These are phyloP conservation scores for Ceratina australensis DNA, from an alignment of 1,140 invertebrate species.

Conservation along the genomic window DNA sequence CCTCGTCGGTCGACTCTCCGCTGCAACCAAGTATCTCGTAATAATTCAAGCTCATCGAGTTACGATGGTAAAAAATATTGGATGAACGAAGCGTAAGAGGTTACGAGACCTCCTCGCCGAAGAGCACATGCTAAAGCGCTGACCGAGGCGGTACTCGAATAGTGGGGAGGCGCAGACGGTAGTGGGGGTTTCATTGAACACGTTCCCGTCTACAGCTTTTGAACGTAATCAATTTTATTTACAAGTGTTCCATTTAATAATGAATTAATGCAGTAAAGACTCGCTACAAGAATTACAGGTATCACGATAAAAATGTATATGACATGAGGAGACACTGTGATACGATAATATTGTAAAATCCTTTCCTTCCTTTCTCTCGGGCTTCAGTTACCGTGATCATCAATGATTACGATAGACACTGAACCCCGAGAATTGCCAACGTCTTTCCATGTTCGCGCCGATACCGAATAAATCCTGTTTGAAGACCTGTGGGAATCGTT, in stretches of 20 bases:
- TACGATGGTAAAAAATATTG: too few species aligned
- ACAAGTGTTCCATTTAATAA: slow-evolving; percentile 1
- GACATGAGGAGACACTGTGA: neutral
- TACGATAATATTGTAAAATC: slow-evolving; percentile 22
- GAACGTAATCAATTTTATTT: slow-evolving; percentile 13
- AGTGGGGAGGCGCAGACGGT: too few species aligned
- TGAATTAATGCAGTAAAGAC: neutral
- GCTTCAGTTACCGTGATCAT: slow-evolving; percentile 32
- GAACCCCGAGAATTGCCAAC: slow-evolving; percentile 89
- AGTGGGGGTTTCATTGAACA: too few species aligned
- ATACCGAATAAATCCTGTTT: slow-evolving; percentile 87
- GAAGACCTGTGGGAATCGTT: slow-evolving; percentile 88
- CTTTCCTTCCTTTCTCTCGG: slow-evolving; percentile 1
- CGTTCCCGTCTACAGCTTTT: neutral
- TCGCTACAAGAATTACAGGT: slow-evolving; percentile 14
- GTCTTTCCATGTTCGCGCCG: slow-evolving; percentile 87
- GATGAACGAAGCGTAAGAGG: too few species aligned
- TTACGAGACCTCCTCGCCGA: too few species aligned
- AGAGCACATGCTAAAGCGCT: too few species aligned
- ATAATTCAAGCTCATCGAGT: slow-evolving; percentile 69
- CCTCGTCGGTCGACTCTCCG: slow-evolving; percentile 79
- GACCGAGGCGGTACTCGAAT: too few species aligned
- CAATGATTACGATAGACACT: slow-evolving; percentile 71
- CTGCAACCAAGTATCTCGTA: slow-evolving; percentile 83
- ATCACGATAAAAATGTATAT: slow-evolving; percentile 22